Evolutionary conservation across 2,888 invertebrate species (phyloP).

Genomic region (Chloroclystis v-ata): DNA sequence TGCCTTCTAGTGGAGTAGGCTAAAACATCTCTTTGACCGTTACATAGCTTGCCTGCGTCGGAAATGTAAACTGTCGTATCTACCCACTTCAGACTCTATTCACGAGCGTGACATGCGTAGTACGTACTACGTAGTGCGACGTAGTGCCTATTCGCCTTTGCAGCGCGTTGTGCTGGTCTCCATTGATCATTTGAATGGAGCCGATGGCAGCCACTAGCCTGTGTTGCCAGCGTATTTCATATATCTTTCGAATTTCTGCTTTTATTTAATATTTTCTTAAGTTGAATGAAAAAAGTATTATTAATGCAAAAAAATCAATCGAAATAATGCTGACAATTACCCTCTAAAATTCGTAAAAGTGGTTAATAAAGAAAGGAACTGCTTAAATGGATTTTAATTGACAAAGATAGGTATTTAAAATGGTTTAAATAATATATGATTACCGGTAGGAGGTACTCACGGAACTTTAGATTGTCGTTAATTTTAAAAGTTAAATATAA

Average conservation of each 20-base stretch:
- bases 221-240: neutral
- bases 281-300: too few relatives aligned
- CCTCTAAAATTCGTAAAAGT: too few relatives aligned
- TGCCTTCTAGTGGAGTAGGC: neutral
- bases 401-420: too few relatives aligned
- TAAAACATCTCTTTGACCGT: neutral
- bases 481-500: too few relatives aligned
- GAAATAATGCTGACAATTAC: too few relatives aligned
- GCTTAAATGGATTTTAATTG: too few relatives aligned
- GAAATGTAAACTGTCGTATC: conserved; percentile 49
- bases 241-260: neutral
- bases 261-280: neutral
- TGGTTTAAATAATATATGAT: too few relatives aligned
- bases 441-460: too few relatives aligned
- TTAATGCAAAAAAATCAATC: too few relatives aligned
- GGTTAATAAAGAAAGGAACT: too few relatives aligned
- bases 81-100: conserved; percentile 70
- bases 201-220: conserved; percentile 48
- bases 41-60: conserved; percentile 39
- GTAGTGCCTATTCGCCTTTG: conserved; percentile 49
- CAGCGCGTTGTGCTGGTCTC: conserved; percentile 49
- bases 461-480: too few relatives aligned
- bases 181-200: conserved; percentile 67
- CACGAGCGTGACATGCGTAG: conserved; percentile 59
- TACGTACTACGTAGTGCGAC: conserved; percentile 30